Evolutionary conservation across 2,113 vertebrate genomes (phyloP).

Genomic region (Albula glossodonta): DNA sequence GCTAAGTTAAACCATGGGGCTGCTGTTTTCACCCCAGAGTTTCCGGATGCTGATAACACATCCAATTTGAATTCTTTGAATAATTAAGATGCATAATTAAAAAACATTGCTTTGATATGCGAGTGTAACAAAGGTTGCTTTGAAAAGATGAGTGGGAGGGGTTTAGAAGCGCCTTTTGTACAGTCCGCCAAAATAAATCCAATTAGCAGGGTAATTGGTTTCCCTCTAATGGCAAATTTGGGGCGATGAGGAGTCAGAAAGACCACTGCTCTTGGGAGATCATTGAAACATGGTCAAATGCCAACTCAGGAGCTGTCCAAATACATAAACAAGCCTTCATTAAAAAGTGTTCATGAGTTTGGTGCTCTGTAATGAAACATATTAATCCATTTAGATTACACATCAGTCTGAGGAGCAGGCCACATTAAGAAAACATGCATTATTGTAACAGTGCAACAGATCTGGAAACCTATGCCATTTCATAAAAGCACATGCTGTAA

Average conservation of each 20-base stretch:
- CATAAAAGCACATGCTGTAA: too few relatives aligned
- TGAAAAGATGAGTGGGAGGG: background rate
- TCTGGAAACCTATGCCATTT: too few relatives aligned
- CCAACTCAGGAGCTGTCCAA: background rate
- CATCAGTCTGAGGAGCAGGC: too few relatives aligned
- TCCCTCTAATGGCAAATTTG: background rate
- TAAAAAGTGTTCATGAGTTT: too few relatives aligned
- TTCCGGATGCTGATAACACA: background rate
- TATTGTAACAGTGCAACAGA: too few relatives aligned
- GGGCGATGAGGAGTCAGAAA: background rate
- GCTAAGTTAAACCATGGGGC: background rate
- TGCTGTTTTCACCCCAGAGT: background rate
- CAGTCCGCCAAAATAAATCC: background rate
- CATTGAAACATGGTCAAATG: background rate
- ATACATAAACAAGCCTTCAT: too few relatives aligned
- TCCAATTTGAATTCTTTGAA: conserved; percentile 5
- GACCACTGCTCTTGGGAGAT: background rate
- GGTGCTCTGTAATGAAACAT: too few relatives aligned
- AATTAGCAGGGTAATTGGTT: background rate
- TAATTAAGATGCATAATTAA: background rate
- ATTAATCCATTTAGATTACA: too few relatives aligned
- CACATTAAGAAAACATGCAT: too few relatives aligned
- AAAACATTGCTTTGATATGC: background rate
- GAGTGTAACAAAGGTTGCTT: background rate
- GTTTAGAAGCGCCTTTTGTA: background rate